These are phyloP conservation scores for Drosophila bipectinata DNA, from an alignment of 1,140 invertebrate genomes.

Conservation along the genomic window DNA sequence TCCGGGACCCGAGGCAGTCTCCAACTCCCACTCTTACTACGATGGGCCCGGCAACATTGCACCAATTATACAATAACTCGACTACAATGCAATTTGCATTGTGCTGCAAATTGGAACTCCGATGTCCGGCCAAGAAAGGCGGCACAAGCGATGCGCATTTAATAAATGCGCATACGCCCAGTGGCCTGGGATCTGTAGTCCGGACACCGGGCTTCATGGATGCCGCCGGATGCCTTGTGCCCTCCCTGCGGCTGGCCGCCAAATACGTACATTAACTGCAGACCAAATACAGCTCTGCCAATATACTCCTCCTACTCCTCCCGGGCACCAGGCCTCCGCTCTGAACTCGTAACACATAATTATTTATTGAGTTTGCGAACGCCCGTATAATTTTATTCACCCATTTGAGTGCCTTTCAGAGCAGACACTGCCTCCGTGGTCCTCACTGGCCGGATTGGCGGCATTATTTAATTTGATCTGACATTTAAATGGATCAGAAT, in stretches of 20 bases:
- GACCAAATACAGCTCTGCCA: conserved; percentile 18
- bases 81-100: conserved; percentile 81
- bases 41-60: conserved; percentile 51
- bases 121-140: conserved; percentile 45
- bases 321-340: neutral
- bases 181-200: conserved; percentile 18
- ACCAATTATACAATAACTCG: conserved; percentile 82
- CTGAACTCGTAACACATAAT: conserved; percentile 60
- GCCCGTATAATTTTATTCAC: conserved; percentile 64
- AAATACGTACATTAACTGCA: conserved; percentile 74
- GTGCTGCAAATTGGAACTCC: conserved; percentile 76
- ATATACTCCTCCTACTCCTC: neutral
- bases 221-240: conserved; percentile 1
- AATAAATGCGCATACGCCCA: conserved; percentile 76
- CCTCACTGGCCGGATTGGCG: conserved; percentile 16
- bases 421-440: conserved; percentile 46
- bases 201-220: neutral
- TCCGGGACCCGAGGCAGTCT: conserved; percentile 11
- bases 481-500: conserved; percentile 36
- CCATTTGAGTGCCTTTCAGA: conserved; percentile 62
- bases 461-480: conserved; percentile 56
- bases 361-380: conserved; percentile 78
- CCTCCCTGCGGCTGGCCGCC: conserved; percentile 23
- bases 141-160: conserved; percentile 63
- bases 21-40: neutral